Percentiles rank a stretch among this genome's conserved stretches.
These are phyloP conservation scores for Stenotaenia linearis DNA, from an alignment of 2,888 invertebrate genomes.

Conservation along the genomic window DNA sequence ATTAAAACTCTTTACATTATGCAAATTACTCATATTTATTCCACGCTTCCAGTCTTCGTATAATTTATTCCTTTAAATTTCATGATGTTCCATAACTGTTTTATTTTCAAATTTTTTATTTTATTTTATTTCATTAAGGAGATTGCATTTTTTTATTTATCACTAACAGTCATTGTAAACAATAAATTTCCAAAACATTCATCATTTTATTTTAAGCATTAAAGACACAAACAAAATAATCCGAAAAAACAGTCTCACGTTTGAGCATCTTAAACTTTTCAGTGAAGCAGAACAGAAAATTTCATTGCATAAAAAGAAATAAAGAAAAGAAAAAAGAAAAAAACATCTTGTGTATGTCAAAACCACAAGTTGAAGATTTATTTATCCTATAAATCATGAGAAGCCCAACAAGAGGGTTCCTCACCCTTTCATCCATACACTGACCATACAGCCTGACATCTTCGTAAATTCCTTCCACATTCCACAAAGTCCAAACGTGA, in stretches of 20 bases:
- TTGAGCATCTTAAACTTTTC: too few relatives aligned
- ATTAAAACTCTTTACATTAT: conserved; percentile 9
- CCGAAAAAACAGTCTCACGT: not conserved
- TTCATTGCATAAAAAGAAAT: not conserved
- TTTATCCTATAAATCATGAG: conserved; percentile 10
- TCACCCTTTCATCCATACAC: not conserved
- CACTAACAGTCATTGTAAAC: conserved; percentile 4
- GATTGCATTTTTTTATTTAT: not conserved
- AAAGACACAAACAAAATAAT: not conserved
- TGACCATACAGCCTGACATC: conserved; percentile 6
- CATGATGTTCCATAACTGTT: not conserved
- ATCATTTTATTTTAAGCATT: not conserved
- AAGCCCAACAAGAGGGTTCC: not conserved
- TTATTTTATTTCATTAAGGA: not conserved
- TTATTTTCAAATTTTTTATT: not conserved
- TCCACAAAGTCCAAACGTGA: not conserved
- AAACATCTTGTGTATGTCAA: not conserved
- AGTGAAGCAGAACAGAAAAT: not conserved
- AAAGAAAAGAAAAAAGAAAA: not conserved
- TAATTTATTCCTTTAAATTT: conserved; percentile 18
- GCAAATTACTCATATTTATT: conserved; percentile 16
- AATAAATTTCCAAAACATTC: not conserved
- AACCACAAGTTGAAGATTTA: conserved; percentile 7
- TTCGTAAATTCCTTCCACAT: not conserved
- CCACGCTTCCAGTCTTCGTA: not conserved